Base-by-base conservation (phyloP, 2,888 invertebrate genomes). In the Andrena camellia region DNA sequence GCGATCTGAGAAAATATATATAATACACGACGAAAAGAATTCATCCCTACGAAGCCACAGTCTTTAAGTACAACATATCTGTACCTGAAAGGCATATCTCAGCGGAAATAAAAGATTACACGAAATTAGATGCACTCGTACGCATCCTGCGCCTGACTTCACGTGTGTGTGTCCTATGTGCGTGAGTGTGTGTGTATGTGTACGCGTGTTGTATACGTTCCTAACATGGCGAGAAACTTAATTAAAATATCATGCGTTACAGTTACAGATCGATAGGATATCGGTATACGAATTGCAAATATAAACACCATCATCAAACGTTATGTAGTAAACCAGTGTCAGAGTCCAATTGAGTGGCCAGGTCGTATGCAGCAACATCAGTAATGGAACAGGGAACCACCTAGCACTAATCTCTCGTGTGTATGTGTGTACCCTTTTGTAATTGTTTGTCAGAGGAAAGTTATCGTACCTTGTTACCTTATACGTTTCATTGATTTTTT, bases 1-100 rank as follows among this genome's bases (percentile, higher is more conserved):
- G 87, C 82, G 81, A 88, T 88, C 81, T 84, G 89, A 84, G 87
- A 84, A 86, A 57, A 57, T 57, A 83, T 85, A 85, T 87, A 89
- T 83, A 84, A 71, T 85, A 87, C 83, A 89, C 86, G 57, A 89
- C 82, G 81, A 86, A 86, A 78, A 85, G 78, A 88, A 88, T 86
- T 87, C 88, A 83, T 89, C 84, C 86, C 87, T 88, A 90, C 82
- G 85, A 92, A 91, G 90, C 90, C 90, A 90, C 91, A 91, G 91
- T 90, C 90, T 93, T 42, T 92, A 92, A 93, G 92, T 93, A 93
- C 93, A 88, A 91, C 87, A 88, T 92, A 91, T 91, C 91, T 91
- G 91, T 91, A 91, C 84, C 90, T 90, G 90, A 80, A 91, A 90
- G 84, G 88, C 88, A 90, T 88, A 81, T 85, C 57, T 57, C 69